A percentile compares a stretch with the other conserved stretches of the same genome.
phyloP scores from a whole-genome alignment of 2,113 vertebrate genomes.

The Macrotus californicus region DNA sequence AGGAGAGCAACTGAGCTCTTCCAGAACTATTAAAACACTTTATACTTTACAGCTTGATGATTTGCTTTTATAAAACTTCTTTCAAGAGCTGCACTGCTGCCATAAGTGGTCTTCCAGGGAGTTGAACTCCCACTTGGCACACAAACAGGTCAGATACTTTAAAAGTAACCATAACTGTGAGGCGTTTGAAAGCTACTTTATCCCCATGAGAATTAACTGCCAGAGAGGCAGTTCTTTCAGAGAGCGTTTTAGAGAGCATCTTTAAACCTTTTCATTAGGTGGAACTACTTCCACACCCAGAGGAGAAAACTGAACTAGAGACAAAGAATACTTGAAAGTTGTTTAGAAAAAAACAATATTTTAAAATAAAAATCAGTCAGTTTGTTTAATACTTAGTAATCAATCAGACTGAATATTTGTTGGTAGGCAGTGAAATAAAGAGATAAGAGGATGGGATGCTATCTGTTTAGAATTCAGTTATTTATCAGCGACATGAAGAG shows the following conservation, averaged over 20 bases:
- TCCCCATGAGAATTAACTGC: background rate
- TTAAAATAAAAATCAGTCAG: background rate
- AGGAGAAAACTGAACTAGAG: background rate
- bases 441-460: background rate
- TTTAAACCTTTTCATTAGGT: conserved; percentile 10
- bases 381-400: background rate
- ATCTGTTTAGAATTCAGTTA: background rate
- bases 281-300: background rate
- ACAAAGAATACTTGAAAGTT: background rate
- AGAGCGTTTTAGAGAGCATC: background rate
- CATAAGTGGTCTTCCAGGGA: conserved; percentile 12
- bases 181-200: conserved; percentile 20
- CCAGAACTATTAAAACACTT: background rate
- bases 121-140: background rate
- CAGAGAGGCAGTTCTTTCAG: background rate
- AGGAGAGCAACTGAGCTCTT: background rate
- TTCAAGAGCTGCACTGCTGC: background rate
- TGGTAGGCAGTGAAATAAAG: background rate
- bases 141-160: conserved; percentile 42
- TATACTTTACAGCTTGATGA: background rate
- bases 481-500: background rate
- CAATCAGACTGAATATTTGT: background rate
- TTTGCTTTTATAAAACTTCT: conserved; percentile 39
- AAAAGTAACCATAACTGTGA: background rate
- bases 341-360: background rate